Evolutionary conservation across 1,140 invertebrate genomes (phyloP).

Genomic region (Hylyphantes graminicola): DNA sequence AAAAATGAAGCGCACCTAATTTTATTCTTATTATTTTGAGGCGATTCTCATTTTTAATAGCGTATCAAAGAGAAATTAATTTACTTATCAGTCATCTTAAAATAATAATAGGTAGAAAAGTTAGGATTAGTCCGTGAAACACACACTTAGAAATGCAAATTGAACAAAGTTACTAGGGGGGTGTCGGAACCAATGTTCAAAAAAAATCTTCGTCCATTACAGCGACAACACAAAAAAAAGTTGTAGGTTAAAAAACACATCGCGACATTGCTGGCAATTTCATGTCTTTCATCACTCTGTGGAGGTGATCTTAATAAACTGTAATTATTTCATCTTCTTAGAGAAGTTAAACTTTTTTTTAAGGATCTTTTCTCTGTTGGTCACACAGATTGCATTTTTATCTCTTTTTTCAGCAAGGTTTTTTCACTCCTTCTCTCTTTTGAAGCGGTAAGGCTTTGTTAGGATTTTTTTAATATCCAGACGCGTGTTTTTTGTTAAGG

Average conservation of each 20-base stretch:
- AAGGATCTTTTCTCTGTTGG: constrained; percentile 6
- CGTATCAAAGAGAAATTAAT: constrained; percentile 60
- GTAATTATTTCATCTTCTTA: constrained; percentile 56
- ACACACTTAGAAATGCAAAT: constrained; percentile 57
- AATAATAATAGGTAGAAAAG: constrained; percentile 43
- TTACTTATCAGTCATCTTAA: constrained; percentile 58
- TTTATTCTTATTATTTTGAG: constrained; percentile 53
- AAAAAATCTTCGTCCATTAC: constrained; percentile 34
- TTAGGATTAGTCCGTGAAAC: constrained; percentile 41
- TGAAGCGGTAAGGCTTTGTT: too few species aligned
- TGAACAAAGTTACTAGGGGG: not conserved
- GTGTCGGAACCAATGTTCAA: not conserved
- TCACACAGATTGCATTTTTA: constrained; percentile 46
- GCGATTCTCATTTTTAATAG: constrained; percentile 57
- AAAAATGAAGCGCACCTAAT: constrained; percentile 12
- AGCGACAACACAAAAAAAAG: constrained; percentile 27
- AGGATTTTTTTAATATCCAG: too few species aligned
- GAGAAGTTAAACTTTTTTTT: constrained; percentile 35
- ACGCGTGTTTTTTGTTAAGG: too few species aligned
- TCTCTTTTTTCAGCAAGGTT: not conserved
- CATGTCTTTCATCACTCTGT: constrained; percentile 42
- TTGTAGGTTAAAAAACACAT: constrained; percentile 49
- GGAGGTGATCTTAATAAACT: constrained; percentile 49
- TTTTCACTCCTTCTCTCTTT: not conserved
- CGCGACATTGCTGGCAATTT: constrained; percentile 42